Evolutionary conservation across 1,140 invertebrate genomes (phyloP).

Genomic region (Alviniconcha marisindica): DNA sequence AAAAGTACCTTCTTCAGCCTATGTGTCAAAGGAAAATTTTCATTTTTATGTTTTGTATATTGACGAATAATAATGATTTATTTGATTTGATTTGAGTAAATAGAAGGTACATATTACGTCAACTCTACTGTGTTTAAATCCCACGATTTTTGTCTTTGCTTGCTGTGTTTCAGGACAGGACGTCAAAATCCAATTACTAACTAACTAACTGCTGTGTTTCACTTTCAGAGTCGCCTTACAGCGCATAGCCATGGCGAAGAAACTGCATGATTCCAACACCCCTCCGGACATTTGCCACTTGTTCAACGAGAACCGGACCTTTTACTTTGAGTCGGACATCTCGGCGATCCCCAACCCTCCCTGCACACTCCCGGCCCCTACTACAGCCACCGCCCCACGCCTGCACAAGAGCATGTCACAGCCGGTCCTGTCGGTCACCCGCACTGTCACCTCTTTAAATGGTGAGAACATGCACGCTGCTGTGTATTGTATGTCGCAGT

Average conservation of each 20-base stretch:
- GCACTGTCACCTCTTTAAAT: too few relatives aligned
- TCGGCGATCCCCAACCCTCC: background rate
- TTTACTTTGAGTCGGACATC: constrained; percentile 9
- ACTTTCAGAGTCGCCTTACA: background rate
- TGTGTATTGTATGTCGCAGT: too few relatives aligned
- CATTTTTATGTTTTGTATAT: too few relatives aligned
- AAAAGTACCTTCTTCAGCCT: too few relatives aligned
- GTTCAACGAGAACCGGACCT: constrained; percentile 1
- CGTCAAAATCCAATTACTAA: too few relatives aligned
- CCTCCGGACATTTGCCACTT: background rate
- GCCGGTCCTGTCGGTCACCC: background rate
- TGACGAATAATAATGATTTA: too few relatives aligned
- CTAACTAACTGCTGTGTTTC: background rate
- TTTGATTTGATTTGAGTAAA: too few relatives aligned
- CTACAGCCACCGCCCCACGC: background rate
- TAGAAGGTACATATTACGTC: too few relatives aligned
- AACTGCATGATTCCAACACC: background rate
- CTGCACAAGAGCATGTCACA: background rate
- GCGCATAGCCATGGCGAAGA: background rate
- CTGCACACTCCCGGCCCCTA: background rate
- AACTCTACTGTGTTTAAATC: too few relatives aligned
- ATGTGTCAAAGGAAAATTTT: too few relatives aligned
- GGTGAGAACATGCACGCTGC: too few relatives aligned
- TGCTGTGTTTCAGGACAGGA: background rate
- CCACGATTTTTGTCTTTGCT: background rate